Conservation (phyloP, 1,140 invertebrate genomes). For the Apolygus lucorum region DNA sequence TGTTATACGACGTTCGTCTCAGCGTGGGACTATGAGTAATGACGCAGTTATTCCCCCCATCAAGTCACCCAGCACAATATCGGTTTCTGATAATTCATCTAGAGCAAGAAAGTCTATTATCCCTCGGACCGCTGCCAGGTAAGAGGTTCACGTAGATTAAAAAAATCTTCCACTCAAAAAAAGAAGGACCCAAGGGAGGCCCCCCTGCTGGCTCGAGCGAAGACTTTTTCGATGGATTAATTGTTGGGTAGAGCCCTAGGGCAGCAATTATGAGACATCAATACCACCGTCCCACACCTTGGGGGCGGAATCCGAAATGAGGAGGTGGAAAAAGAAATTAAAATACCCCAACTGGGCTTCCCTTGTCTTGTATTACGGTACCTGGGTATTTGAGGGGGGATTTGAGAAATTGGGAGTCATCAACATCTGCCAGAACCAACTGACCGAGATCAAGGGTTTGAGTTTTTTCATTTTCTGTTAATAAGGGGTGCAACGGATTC, state of each 20-base stretch:
- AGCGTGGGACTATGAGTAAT: too few species aligned
- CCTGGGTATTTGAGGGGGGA: not conserved
- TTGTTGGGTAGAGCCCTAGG: not conserved
- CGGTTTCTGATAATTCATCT: conserved; percentile 10
- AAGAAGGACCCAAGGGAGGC: not conserved
- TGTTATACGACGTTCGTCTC: too few species aligned
- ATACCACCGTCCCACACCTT: not conserved
- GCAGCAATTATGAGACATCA: conserved; percentile 13
- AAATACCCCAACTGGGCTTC: not conserved
- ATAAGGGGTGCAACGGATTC: too few species aligned
- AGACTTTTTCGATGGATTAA: conserved; percentile 6
- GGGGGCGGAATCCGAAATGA: conserved; percentile 14
- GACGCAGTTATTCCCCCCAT: too few species aligned
- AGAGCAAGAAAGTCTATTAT: conserved; percentile 11
- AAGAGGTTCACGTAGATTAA: not conserved
- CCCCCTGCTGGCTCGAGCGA: conserved; percentile 5
- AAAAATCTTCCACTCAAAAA: not conserved
- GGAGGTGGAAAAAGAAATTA: not conserved
- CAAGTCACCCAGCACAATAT: conserved; percentile 6
- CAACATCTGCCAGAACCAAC: not conserved
- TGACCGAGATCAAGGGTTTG: too few species aligned
- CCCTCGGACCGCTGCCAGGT: not conserved
- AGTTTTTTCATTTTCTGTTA: too few species aligned
- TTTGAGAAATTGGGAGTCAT: not conserved
- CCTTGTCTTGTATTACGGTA: not conserved